Base-by-base conservation (phyloP, 2,888 invertebrate species). In the Bellardia pandia region DNA sequence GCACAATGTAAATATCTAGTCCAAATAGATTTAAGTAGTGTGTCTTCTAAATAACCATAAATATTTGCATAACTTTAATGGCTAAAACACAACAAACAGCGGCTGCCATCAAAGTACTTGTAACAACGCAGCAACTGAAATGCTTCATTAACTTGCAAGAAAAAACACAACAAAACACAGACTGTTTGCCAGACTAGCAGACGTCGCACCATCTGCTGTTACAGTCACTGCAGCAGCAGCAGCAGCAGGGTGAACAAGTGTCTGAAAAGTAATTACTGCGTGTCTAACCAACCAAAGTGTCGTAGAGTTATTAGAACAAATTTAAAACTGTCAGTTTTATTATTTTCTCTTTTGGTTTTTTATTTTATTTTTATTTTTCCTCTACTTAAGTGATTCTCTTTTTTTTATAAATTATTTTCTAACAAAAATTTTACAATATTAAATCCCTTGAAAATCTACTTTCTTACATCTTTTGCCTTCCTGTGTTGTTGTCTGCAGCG, bases 311-410 rank as follows among this genome's bases (percentile, higher is more conserved):
- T 75, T 82, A 78, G 78, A 72, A 74, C 71, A 76, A 75, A 78
- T 84, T 74, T 68, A 42, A 66, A 84, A 68, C 84, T 78, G 84
- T 74, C 66, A 78, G 58, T 74, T 79, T 60, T 48, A 58, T 66
- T 56, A 30, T 53, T 53, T 56, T 66, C 45, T 6, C 33, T 68
- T 30, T 68, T 23, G 37, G 5, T 53, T 58, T 40, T 68, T 23
- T 48, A 2, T 53, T 58, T 40, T 51, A 5, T 42, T 75, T 64
- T 45, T 68, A 2, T 56, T 42, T 14, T 40, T 51, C 7, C 40
- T 53, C 3, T 30, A 30, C 16, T 56, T 72, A 37, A 11, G 58
- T 51, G 14, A 68, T 60, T n/a, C n/a, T n/a, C n/a, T n/a, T n/a
- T n/a, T 58, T 58, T 62, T 58, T 66, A 23, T 77, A 48, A 64